A percentile compares a stretch with the other conserved stretches of the same genome.
Conservation (phyloP, 2,113 vertebrate genomes). For the Oceanodroma tethys region DNA sequence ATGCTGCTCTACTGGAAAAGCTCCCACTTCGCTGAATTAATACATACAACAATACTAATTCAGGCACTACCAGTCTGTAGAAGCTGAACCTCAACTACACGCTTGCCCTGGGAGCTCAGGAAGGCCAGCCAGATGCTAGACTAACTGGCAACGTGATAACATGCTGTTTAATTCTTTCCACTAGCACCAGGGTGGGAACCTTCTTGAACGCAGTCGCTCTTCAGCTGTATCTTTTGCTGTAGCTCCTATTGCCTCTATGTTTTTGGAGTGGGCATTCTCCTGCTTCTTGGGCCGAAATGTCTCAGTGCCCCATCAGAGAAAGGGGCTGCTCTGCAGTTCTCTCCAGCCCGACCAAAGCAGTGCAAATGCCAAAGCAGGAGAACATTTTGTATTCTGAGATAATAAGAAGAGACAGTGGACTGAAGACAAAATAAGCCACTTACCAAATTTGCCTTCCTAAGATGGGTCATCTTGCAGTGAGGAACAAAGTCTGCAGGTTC, state of each 20-base stretch:
- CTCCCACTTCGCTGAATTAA: background rate
- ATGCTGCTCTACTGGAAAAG: background rate
- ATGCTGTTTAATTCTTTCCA: background rate
- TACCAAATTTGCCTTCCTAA: background rate
- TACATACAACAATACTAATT: background rate
- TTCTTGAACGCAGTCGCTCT: background rate
- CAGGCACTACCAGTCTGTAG: background rate
- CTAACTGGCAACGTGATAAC: background rate
- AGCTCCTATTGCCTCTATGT: background rate
- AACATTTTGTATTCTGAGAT: background rate
- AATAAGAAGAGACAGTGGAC: background rate
- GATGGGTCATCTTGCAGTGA: background rate
- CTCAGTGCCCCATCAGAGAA: background rate
- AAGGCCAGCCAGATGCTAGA: background rate
- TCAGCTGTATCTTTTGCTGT: background rate
- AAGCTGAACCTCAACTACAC: background rate
- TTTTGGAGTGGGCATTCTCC: background rate
- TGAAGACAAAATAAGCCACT: background rate
- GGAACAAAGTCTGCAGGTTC: background rate
- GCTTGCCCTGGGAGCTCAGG: background rate
- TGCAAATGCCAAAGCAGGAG: background rate
- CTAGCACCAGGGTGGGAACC: background rate
- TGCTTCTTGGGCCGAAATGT: background rate
- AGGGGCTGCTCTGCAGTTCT: background rate
- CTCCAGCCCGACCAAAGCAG: background rate